Evolutionary conservation across 2,797 vertebrate species (phyloP).

Genomic region (Esox lucius): DNA sequence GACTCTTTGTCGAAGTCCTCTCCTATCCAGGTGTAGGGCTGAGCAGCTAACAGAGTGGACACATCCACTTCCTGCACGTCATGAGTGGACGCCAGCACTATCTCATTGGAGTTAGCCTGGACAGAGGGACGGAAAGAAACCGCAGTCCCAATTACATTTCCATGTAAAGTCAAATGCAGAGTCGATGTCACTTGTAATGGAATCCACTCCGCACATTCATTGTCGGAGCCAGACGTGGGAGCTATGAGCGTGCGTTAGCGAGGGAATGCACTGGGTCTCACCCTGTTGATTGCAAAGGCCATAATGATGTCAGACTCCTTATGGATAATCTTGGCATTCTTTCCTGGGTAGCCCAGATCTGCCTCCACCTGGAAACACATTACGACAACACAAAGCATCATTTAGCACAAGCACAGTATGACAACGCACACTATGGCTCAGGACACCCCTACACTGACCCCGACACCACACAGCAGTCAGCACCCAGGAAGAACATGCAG

Average conservation of each 20-base stretch:
- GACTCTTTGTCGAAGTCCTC: constrained; percentile 97
- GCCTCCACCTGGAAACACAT: constrained; percentile 89
- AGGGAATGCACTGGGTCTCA: constrained; percentile 46
- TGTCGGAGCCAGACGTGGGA: too few relatives aligned
- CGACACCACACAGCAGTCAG: constrained; percentile 31
- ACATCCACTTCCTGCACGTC: constrained; percentile 98
- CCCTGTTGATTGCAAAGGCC: constrained; percentile 97
- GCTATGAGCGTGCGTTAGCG: too few relatives aligned
- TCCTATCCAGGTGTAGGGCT: constrained; percentile 95
- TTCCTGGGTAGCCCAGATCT: constrained; percentile 96
- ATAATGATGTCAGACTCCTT: constrained; percentile 99
- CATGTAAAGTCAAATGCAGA: neutral
- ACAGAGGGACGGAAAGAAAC: constrained; percentile 35
- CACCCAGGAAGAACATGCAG: constrained; percentile 50
- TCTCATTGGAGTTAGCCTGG: constrained; percentile 92
- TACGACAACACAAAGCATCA: constrained; percentile 1
- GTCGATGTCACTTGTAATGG: neutral
- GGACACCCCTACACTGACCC: constrained; percentile 28
- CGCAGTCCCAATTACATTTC: neutral
- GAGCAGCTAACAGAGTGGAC: constrained; percentile 87
- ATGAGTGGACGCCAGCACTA: constrained; percentile 97
- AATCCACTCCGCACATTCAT: too few relatives aligned
- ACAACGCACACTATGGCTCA: constrained; percentile 5
- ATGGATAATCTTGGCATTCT: constrained; percentile 96
- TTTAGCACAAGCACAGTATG: constrained; percentile 23